Evolutionary conservation across 2,888 invertebrate species (phyloP).

Genomic region (Macroteleia sp.): DNA sequence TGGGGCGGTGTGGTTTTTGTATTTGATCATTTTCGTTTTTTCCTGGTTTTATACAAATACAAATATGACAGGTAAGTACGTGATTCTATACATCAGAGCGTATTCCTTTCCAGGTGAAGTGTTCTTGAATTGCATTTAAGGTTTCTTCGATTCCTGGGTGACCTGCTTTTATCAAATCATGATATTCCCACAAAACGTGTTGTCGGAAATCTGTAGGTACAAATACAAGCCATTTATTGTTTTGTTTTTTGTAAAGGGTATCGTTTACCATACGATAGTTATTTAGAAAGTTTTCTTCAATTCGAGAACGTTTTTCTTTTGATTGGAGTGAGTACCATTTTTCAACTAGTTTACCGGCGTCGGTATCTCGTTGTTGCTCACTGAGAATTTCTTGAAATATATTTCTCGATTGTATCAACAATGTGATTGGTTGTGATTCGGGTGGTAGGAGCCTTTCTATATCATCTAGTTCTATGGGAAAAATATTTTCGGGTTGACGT

Average conservation of each 20-base stretch:
- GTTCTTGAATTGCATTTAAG: background rate
- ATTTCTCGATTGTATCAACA: background rate
- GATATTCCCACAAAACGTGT: background rate
- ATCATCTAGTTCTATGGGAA: background rate
- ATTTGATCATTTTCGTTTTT: no score
- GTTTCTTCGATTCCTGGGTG: conserved; percentile 1
- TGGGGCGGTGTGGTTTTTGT: no score
- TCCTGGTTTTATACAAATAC: no score
- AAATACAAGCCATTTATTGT: background rate
- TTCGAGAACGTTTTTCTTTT: background rate
- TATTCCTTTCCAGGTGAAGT: conserved; percentile 11
- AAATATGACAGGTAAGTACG: no score
- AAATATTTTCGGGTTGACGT: conserved; percentile 34
- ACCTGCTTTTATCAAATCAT: background rate
- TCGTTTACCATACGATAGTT: background rate
- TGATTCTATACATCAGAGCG: no score
- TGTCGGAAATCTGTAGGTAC: background rate
- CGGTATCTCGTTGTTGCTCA: background rate
- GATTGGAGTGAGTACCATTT: background rate
- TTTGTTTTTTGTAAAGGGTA: background rate
- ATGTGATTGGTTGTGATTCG: background rate
- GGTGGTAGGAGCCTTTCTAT: background rate
- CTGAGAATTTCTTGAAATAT: background rate
- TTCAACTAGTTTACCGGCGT: background rate
- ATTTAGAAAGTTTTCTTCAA: background rate